Conservation (phyloP, 1,140 invertebrate species). For the Panagrolaimus sp. region DNA sequence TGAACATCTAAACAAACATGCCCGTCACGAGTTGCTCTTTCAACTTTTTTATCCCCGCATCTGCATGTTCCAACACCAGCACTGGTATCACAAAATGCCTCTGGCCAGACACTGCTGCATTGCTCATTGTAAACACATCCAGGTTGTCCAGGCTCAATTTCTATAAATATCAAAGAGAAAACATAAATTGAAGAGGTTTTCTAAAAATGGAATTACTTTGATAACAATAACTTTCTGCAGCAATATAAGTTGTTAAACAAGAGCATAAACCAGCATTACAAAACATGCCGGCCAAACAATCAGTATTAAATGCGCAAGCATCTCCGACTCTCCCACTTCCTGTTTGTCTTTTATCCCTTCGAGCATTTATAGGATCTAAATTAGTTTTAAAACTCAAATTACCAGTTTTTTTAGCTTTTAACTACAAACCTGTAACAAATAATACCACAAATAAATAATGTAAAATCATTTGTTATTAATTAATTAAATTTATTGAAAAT, state of each 20-base stretch:
- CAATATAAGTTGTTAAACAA: constrained; percentile 55
- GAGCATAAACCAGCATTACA: constrained; percentile 52
- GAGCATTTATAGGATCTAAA: neutral
- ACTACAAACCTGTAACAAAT: neutral
- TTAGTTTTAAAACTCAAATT: neutral
- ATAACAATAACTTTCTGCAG: constrained; percentile 56
- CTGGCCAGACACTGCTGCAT: constrained; percentile 57
- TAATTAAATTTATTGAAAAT: too few species aligned
- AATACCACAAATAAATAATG: constrained; percentile 10
- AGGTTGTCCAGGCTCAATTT: constrained; percentile 53
- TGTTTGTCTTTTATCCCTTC: constrained; percentile 15
- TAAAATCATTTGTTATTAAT: constrained; percentile 1
- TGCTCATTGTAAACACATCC: constrained; percentile 54
- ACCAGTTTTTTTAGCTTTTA: neutral
- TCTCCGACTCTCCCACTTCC: constrained; percentile 33
- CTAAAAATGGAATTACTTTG: constrained; percentile 7
- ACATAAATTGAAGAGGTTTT: neutral
- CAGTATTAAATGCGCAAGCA: constrained; percentile 44
- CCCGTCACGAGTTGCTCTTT: constrained; percentile 51
- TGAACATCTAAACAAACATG: constrained; percentile 42
- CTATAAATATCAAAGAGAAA: constrained; percentile 16
- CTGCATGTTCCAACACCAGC: constrained; percentile 53
- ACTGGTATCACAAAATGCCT: constrained; percentile 39
- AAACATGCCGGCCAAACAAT: constrained; percentile 53
- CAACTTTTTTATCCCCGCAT: constrained; percentile 38